Conservation (phyloP, 2,797 vertebrate genomes). For the Peromyscus attwateri region DNA sequence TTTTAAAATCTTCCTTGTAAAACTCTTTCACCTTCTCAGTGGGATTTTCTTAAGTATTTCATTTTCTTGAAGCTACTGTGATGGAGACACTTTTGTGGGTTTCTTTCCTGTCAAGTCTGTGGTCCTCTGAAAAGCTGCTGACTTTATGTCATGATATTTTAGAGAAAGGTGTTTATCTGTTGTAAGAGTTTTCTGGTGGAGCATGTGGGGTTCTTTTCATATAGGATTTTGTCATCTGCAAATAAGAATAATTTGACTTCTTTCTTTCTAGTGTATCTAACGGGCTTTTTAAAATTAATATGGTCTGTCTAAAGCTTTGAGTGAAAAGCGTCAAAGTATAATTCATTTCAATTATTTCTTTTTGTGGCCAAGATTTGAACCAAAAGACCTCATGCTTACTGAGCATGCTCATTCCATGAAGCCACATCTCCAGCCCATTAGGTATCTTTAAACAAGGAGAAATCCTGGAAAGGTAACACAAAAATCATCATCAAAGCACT, state of each 20-base stretch:
- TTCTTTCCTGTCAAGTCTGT: neutral
- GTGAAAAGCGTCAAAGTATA: neutral
- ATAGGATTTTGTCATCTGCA: neutral
- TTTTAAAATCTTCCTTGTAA: neutral
- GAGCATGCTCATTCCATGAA: neutral
- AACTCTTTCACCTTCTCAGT: neutral
- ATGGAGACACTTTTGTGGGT: neutral
- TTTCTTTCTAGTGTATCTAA: neutral
- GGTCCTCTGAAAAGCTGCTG: neutral
- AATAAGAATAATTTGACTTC: neutral
- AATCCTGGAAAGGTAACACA: conserved; percentile 27
- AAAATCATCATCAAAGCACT: neutral
- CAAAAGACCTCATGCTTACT: neutral
- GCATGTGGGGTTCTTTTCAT: neutral
- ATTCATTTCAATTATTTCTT: neutral
- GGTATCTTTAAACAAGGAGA: conserved; percentile 26
- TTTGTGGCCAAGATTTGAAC: neutral
- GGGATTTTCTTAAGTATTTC: neutral
- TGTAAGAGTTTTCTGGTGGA: neutral
- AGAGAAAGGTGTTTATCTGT: neutral
- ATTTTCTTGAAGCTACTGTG: neutral
- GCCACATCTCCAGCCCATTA: no score
- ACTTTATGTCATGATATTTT: neutral
- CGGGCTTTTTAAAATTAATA: neutral
- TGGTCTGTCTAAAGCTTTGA: neutral